A percentile compares a stretch with the other conserved stretches of the same genome.
Evolutionary conservation across 2,797 vertebrate species (phyloP).

Genomic region (Strix occidentalis): DNA sequence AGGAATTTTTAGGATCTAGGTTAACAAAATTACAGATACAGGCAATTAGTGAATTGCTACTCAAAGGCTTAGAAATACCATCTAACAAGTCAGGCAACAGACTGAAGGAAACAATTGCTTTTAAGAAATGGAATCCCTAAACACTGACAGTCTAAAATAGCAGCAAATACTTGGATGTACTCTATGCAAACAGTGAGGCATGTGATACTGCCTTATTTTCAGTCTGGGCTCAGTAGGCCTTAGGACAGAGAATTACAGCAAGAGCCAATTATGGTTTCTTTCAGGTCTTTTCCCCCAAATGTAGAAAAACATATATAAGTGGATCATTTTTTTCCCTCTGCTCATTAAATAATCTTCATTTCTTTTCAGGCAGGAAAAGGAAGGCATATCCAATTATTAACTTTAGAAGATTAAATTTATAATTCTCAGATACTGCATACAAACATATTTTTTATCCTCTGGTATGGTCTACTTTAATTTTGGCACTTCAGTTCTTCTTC

Average conservation of each 20-base stretch:
- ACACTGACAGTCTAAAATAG: background rate
- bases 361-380: background rate
- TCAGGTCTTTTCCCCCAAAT: background rate
- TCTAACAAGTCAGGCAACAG: background rate
- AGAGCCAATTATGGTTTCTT: background rate
- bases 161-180: background rate
- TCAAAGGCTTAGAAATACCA: background rate
- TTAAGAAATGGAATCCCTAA: conserved; percentile 16
- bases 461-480: background rate
- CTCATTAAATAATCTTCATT: background rate
- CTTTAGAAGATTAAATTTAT: background rate
- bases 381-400: background rate
- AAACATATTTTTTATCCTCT: background rate
- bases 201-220: background rate
- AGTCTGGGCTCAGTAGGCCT: background rate
- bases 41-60: background rate
- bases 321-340: background rate
- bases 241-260: background rate
- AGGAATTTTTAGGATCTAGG: background rate
- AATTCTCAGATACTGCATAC: background rate
- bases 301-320: background rate
- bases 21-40: background rate
- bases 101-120: background rate
- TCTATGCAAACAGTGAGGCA: background rate
- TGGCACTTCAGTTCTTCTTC: background rate